phyloP scores from a whole-genome alignment of 2,888 invertebrate species.

The Limnephilus auricula region DNA sequence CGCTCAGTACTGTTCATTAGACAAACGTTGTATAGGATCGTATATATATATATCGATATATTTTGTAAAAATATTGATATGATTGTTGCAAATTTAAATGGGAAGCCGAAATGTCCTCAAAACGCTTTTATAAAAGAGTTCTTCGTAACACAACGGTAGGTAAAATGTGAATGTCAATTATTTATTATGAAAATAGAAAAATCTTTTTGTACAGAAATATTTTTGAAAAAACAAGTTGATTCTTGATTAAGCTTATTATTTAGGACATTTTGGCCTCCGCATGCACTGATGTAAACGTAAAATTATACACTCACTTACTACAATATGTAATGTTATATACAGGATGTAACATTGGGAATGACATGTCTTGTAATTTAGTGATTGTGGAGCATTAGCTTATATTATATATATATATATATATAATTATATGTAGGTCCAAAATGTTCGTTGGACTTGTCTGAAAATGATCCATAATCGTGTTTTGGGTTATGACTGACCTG shows the following conservation, averaged over 20 bases:
- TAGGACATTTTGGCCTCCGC: constrained; percentile 4
- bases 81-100: neutral
- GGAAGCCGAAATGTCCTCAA: neutral
- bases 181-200: neutral
- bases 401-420: no score
- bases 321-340: neutral
- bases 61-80: neutral
- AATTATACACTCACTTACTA: neutral
- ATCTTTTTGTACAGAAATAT: neutral
- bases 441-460: no score
- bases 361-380: neutral
- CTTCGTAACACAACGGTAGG: neutral
- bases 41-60: neutral
- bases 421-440: neutral
- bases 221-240: neutral
- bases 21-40: neutral
- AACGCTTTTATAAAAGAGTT: neutral
- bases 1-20: neutral
- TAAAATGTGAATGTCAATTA: neutral
- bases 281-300: constrained; percentile 10
- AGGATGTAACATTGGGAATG: neutral
- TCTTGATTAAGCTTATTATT: neutral
- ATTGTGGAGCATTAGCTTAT: no score
- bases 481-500: neutral
- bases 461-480: no score